phyloP scores from a whole-genome alignment of 2,113 vertebrate species.

The Heterocephalus glaber region DNA sequence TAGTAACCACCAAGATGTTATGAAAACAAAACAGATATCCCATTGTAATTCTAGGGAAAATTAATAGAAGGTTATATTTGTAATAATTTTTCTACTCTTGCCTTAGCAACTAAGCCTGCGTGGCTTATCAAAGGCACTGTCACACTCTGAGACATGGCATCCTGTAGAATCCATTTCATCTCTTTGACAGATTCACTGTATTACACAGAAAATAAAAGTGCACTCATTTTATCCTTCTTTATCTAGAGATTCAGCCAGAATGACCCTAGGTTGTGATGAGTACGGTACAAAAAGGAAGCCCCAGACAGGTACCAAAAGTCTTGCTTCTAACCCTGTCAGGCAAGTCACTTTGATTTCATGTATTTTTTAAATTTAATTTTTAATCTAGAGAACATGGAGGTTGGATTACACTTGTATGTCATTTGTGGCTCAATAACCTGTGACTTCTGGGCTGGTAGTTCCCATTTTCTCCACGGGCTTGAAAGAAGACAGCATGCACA shows the following conservation, averaged over 20 bases:
- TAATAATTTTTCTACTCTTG: slow-evolving; percentile 23
- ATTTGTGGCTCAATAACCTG: not conserved
- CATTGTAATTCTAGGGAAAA: slow-evolving; percentile 7
- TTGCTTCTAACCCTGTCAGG: not conserved
- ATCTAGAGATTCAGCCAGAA: not conserved
- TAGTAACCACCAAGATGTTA: slow-evolving; percentile 6
- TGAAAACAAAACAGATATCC: slow-evolving; percentile 51
- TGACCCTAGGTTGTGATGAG: not conserved
- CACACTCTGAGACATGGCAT: not conserved
- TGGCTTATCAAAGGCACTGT: slow-evolving; percentile 31
- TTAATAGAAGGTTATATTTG: not conserved
- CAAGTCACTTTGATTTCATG: not conserved
- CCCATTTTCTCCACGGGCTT: not conserved
- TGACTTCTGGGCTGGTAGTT: not conserved
- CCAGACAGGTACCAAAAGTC: not conserved
- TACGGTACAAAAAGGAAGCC: not conserved
- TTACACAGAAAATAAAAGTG: not conserved
- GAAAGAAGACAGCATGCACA: not conserved
- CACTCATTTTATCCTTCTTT: not conserved
- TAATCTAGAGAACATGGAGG: not conserved
- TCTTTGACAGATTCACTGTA: not conserved
- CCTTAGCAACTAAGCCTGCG: not conserved
- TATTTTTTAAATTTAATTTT: not conserved
- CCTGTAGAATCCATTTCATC: not conserved
- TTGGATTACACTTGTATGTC: not conserved